Conservation (phyloP, 1,140 invertebrate genomes). For the Hestina assimilis region DNA sequence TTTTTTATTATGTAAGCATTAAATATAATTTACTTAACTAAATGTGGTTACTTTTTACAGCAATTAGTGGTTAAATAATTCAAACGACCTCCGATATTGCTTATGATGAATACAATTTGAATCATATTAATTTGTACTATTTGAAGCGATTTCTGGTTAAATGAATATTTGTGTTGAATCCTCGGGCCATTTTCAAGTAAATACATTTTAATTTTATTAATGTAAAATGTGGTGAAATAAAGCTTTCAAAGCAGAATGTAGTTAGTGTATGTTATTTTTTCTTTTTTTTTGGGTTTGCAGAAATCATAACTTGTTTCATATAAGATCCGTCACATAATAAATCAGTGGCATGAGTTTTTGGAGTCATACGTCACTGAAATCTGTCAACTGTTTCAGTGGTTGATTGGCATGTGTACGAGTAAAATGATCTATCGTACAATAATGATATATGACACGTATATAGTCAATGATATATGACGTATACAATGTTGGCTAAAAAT, state of each 20-base stretch:
- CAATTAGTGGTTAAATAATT: too few species aligned
- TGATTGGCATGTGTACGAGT: neutral
- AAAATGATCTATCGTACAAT: neutral
- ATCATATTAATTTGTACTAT: neutral
- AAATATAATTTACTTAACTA: too few species aligned
- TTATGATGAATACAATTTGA: neutral
- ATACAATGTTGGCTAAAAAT: too few species aligned
- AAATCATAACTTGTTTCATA: too few species aligned
- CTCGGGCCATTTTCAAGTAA: slow-evolving; percentile 40
- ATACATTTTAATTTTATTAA: slow-evolving; percentile 32
- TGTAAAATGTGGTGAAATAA: slow-evolving; percentile 51
- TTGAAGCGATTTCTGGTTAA: slow-evolving; percentile 35
- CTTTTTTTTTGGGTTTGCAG: neutral
- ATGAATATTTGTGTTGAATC: slow-evolving; percentile 39
- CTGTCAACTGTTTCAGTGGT: neutral
- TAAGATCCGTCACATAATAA: too few species aligned
- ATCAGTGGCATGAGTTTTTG: too few species aligned
- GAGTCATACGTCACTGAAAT: neutral
- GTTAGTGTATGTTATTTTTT: slow-evolving; percentile 27
- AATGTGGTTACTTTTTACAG: too few species aligned
- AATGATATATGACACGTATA: too few species aligned
- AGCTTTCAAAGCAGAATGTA: slow-evolving; percentile 42
- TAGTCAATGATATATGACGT: too few species aligned
- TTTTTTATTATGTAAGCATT: too few species aligned
- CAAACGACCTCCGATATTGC: too few species aligned